phyloP scores from a whole-genome alignment of 1,140 invertebrate species.

The Carposina sasakii region DNA sequence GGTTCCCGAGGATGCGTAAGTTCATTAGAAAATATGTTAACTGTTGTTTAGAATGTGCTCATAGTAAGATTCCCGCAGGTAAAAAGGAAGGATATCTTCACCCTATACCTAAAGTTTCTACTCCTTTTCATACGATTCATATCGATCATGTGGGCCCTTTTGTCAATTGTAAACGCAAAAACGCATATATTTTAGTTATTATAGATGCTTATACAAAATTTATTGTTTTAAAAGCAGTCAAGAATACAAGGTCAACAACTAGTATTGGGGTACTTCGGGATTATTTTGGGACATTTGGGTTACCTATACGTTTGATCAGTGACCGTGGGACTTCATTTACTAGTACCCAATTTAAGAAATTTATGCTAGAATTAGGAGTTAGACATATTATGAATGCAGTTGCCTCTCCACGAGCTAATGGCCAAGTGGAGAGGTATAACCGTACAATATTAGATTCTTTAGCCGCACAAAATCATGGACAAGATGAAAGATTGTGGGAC shows the following conservation, averaged over 20 bases:
- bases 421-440: conserved; percentile 1
- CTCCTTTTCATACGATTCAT: conserved; percentile 6
- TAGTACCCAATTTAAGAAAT: conserved; percentile 3
- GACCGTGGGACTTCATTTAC: conserved; percentile 10
- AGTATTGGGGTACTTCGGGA: background rate
- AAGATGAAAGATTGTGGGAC: background rate
- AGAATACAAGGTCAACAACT: background rate
- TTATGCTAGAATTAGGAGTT: background rate
- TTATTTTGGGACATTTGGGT: conserved; percentile 2
- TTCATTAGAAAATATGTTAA: conserved; percentile 13
- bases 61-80: background rate
- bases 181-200: conserved; percentile 7
- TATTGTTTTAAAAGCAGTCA: conserved; percentile 9
- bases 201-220: conserved; percentile 7
- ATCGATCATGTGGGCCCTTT: conserved; percentile 9
- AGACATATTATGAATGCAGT: conserved; percentile 8
- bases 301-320: background rate
- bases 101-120: conserved; percentile 2
- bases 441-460: conserved; percentile 2
- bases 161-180: conserved; percentile 2
- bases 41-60: conserved; percentile 10
- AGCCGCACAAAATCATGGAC: conserved; percentile 4
- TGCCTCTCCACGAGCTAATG: background rate
- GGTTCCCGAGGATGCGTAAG: conserved; percentile 16
- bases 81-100: conserved; percentile 4